Base-by-base conservation (phyloP, 53 echinoderm and acorn worm genomes). In the Crossaster papposus region DNA sequence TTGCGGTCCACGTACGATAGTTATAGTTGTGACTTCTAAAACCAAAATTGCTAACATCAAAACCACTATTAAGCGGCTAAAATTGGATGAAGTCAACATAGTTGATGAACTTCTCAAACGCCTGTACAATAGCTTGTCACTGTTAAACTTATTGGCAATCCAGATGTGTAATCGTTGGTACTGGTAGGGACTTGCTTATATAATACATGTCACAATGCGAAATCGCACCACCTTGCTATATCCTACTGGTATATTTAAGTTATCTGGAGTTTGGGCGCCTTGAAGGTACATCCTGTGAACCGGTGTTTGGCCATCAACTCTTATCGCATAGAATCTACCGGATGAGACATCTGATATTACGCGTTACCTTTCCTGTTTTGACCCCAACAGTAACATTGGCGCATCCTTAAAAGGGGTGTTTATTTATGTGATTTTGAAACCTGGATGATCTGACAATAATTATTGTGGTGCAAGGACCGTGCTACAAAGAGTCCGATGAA, bases 1-100 rank as follows among this genome's bases (percentile, higher is more conserved):
- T 28, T 36, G 26, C 0, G 93, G 94, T 28, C 62, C 77, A 23
- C 30, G 79, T 11, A 88, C 36, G 24, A 94, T 53, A 17, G 54
- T 28, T 64, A 85, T 91, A 18, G 83, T 65, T 37, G 77, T 37
- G 10, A 31, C 8, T 54, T 73, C 85, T 2, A 26, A n/a, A 33
- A 53, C 33, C 29, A 85, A 18, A 20, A 53, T 26, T 17, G 72
- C 58, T 26, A 85, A 54, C 34, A 81, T 1, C 17, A 81, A 58
- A 58, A 4, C 58, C 22, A 18, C 22, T 58, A n/a, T n/a, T n/a
- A 58, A 58, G 58, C 17, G 22, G 58, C 58, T 58, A 20, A 17
- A 11, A 58, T 58, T 15, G 12, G 22, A 15, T 11, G 12, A 58
- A 18, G 2, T 20, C 15, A 58, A 11, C 58, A 58, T 58, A 17